Evolutionary conservation across 1,140 invertebrate genomes (phyloP).

Genomic region (Trypoxylus dichotomus): DNA sequence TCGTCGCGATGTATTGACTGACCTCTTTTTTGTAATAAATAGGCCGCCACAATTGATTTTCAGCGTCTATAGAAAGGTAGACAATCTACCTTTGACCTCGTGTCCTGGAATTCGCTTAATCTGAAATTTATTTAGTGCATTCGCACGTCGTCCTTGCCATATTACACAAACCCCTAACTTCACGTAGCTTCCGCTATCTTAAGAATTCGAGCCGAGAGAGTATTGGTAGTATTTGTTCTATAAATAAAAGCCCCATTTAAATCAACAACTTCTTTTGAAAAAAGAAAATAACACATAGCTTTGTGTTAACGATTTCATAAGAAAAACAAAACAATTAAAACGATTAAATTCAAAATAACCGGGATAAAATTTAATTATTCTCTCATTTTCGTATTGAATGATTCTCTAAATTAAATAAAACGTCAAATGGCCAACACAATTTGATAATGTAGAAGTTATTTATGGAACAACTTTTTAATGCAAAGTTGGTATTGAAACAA

Average conservation of each 20-base stretch:
- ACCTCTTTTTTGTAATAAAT: slow-evolving; percentile 26
- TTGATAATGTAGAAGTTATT: background rate
- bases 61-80: slow-evolving; percentile 15
- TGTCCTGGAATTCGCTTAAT: slow-evolving; percentile 23
- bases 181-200: background rate
- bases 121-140: slow-evolving; percentile 22
- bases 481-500: background rate
- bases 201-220: background rate
- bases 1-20: slow-evolving; percentile 8
- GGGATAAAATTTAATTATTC: no score
- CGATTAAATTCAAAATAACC: no score
- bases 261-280: no score
- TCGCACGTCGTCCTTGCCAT: background rate
- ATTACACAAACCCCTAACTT: background rate
- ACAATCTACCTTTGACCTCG: slow-evolving; percentile 7
- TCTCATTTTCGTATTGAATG: no score
- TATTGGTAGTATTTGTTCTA: background rate
- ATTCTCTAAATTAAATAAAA: no score
- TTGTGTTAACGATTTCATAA: no score
- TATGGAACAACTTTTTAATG: background rate
- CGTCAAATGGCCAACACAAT: background rate
- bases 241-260: no score
- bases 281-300: no score
- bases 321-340: no score
- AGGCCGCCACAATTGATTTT: slow-evolving; percentile 16